Conservation (phyloP, 2,888 invertebrate species). For the Cosmorhoe ocellata region DNA sequence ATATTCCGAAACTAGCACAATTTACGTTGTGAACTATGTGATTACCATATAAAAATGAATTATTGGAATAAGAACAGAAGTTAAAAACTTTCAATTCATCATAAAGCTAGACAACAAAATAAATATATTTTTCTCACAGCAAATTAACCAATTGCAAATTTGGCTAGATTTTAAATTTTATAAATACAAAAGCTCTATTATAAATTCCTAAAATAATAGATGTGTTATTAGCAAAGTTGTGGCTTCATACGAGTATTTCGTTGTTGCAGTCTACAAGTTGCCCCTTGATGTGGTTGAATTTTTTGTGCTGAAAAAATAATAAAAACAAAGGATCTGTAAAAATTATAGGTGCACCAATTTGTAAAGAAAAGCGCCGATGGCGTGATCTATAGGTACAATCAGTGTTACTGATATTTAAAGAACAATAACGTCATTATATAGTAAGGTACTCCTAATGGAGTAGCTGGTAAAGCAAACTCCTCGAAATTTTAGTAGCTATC, state of each 20-base stretch:
- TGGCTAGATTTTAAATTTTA: background rate
- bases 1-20: background rate
- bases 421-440: no score
- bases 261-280: constrained; percentile 2
- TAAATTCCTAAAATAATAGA: background rate
- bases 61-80: no score
- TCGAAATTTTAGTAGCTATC: no score
- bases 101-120: constrained; percentile 1
- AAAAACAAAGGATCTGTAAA: background rate
- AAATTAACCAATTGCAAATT: background rate
- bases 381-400: no score
- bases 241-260: constrained; percentile 4
- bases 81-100: no score
- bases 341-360: background rate
- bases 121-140: background rate
- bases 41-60: no score
- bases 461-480: no score
- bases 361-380: no score
- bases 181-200: background rate
- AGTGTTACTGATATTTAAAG: no score
- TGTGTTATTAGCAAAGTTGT: background rate
- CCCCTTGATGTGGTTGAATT: constrained; percentile 47
- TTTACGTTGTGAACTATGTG: background rate
- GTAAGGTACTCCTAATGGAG: no score
- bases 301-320: constrained; percentile 52